phyloP scores from a whole-genome alignment of 2,888 invertebrate species.

The Prosapia bicincta region DNA sequence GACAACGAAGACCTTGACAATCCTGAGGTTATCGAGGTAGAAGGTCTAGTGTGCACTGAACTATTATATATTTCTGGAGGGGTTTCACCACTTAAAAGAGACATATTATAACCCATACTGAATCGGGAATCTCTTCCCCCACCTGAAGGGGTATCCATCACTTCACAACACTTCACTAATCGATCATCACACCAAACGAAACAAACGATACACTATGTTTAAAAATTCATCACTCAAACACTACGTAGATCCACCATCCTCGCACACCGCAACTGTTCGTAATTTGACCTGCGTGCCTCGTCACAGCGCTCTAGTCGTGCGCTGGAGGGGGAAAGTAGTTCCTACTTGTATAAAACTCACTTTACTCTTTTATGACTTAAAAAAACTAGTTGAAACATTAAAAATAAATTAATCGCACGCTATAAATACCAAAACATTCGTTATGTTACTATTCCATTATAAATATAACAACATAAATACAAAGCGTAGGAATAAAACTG shows the following conservation, averaged over 20 bases:
- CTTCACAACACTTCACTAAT: constrained; percentile 42
- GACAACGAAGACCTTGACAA: constrained; percentile 47
- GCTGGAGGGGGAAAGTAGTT: constrained; percentile 39
- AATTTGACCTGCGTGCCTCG: constrained; percentile 49
- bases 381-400: neutral
- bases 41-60: constrained; percentile 48
- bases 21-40: constrained; percentile 48
- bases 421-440: neutral
- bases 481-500: constrained; percentile 18
- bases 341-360: constrained; percentile 11
- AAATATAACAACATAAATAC: constrained; percentile 2
- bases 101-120: constrained; percentile 84
- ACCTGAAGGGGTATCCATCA: constrained; percentile 87
- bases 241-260: constrained; percentile 35
- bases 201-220: constrained; percentile 30
- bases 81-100: constrained; percentile 73
- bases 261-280: constrained; percentile 44
- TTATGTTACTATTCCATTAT: neutral
- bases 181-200: constrained; percentile 37
- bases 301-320: constrained; percentile 42
- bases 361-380: neutral
- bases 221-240: constrained; percentile 28
- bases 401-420: neutral
- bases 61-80: constrained; percentile 73
- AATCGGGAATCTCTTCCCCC: constrained; percentile 80